Evolutionary conservation across 2,888 invertebrate species (phyloP).

Genomic region (Onthophagus sagittarius): DNA sequence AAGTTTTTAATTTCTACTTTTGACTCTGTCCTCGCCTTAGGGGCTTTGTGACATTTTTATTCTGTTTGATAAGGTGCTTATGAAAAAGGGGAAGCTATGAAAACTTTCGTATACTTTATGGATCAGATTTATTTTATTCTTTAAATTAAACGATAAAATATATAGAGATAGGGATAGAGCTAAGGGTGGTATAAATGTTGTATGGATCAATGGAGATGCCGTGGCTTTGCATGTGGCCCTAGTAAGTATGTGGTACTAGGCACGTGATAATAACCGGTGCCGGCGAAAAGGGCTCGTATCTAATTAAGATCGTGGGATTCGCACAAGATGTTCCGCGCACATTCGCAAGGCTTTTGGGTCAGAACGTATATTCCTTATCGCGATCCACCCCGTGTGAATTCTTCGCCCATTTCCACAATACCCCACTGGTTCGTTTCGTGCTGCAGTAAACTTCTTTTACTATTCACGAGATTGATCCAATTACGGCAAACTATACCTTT

Average conservation of each 20-base stretch:
- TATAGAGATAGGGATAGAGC: not conserved
- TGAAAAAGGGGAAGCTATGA: not conserved
- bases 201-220: not conserved
- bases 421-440: not conserved
- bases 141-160: not conserved
- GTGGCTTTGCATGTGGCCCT: slow-evolving; percentile 28
- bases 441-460: not conserved
- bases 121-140: not conserved
- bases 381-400: slow-evolving; percentile 8
- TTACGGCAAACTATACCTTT: not conserved
- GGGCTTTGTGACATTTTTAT: slow-evolving; percentile 2
- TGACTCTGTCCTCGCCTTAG: slow-evolving; percentile 5
- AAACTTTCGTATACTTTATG: not conserved
- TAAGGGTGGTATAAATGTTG: not conserved
- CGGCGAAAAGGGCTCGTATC: slow-evolving; percentile 31
- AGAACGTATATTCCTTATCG: slow-evolving; percentile 21
- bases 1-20: slow-evolving; percentile 24
- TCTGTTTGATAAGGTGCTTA: not conserved
- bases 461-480: not conserved
- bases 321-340: slow-evolving; percentile 30
- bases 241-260: slow-evolving; percentile 34
- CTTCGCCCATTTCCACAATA: not conserved
- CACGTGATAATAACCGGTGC: slow-evolving; percentile 29
- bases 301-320: slow-evolving; percentile 36
- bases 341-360: slow-evolving; percentile 24